phyloP scores from a whole-genome alignment of 1,140 invertebrate genomes.

The Drosophila biarmipes region DNA sequence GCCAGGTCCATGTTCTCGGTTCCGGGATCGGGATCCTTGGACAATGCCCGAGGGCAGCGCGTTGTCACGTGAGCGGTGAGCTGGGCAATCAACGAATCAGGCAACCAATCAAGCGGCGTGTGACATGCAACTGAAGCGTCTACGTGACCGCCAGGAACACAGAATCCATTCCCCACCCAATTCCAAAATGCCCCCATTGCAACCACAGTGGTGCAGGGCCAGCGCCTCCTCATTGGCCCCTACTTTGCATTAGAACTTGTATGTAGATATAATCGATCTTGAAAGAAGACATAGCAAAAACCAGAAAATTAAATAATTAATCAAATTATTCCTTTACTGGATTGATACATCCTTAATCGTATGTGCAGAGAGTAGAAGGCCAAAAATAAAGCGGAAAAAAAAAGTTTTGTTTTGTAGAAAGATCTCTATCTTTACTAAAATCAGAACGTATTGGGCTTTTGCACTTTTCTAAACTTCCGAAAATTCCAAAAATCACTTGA shows the following conservation, averaged over 20 bases:
- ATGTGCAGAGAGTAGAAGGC: too few species aligned
- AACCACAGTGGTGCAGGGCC: constrained; percentile 27
- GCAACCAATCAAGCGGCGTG: constrained; percentile 80
- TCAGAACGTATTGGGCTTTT: background rate
- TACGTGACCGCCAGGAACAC: constrained; percentile 55
- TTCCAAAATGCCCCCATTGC: background rate
- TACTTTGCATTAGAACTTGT: background rate
- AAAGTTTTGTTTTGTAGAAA: too few species aligned
- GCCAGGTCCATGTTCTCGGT: constrained; percentile 6
- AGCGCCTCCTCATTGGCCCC: background rate
- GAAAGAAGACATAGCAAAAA: too few species aligned
- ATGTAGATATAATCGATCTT: too few species aligned
- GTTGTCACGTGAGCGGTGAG: constrained; percentile 57
- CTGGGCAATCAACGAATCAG: constrained; percentile 71
- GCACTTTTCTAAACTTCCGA: background rate
- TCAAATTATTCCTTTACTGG: too few species aligned
- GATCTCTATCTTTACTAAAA: too few species aligned
- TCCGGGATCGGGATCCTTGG: constrained; percentile 10
- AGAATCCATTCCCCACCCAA: background rate
- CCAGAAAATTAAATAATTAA: too few species aligned
- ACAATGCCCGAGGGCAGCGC: constrained; percentile 55
- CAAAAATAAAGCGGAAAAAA: too few species aligned
- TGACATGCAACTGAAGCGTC: constrained; percentile 76
- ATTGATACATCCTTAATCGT: too few species aligned
- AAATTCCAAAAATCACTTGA: background rate